Evolutionary conservation across 2,113 vertebrate species (phyloP).

Genomic region (Gobio gobio): DNA sequence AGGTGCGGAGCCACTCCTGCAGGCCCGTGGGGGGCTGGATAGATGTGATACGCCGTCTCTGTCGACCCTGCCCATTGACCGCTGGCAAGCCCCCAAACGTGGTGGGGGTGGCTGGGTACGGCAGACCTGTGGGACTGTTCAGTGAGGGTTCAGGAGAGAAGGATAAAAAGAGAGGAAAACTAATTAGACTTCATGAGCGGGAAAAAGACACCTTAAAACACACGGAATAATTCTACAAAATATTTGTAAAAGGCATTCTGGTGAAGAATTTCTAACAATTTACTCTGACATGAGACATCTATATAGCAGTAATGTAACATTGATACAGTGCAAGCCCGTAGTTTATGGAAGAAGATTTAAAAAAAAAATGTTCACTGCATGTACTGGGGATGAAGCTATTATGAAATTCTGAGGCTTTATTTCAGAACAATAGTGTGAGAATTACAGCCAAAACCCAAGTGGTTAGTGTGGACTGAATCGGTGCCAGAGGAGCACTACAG

Average conservation of each 20-base stretch:
- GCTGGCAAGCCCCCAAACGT: constrained; percentile 96
- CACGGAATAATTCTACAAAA: too few species aligned
- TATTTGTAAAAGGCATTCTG: background rate
- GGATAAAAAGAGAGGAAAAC: background rate
- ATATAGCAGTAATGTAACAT: background rate
- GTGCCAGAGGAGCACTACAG: constrained; percentile 19
- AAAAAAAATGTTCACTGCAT: background rate
- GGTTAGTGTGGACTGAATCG: background rate
- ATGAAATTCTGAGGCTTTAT: background rate
- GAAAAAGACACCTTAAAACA: background rate
- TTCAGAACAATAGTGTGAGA: constrained; percentile 17
- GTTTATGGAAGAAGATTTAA: background rate
- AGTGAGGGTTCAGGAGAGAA: background rate
- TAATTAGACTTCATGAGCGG: background rate
- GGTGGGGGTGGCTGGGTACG: constrained; percentile 94
- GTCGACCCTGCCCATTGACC: constrained; percentile 96
- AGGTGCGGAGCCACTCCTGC: constrained; percentile 98
- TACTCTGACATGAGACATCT: background rate
- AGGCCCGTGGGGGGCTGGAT: constrained; percentile 95
- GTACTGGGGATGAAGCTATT: background rate
- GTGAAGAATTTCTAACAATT: background rate
- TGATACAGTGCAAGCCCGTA: too few species aligned
- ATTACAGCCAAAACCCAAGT: constrained; percentile 11
- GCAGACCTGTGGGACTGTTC: constrained; percentile 90
- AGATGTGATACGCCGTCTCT: constrained; percentile 93